Base-by-base conservation (phyloP, 2,888 invertebrate species). In the Habroteleia sp. region DNA sequence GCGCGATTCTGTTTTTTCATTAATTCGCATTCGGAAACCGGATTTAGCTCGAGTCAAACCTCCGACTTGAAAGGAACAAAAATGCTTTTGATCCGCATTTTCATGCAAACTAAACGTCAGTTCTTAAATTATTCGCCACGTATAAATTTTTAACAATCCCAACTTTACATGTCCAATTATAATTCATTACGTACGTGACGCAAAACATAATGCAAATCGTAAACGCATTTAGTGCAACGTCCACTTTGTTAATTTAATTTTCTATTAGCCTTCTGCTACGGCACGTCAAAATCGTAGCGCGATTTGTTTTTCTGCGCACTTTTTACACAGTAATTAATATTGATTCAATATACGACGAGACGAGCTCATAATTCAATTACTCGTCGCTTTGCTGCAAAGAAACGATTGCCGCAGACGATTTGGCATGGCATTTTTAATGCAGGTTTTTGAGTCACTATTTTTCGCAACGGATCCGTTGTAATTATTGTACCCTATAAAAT, bases 11-110 rank as follows among this genome's bases (percentile, higher is more conserved):
- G 46, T 52, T 60, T 52, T 74, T 66, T 66, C 60, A 68, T 74
- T 74, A 74, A 68, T 74, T 52, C 74, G 46, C 52, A 62, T 48
- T 44, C 35, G 74, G 20, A 33, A 74, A 68, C 74, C 74, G 74
- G 72, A 72, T 72, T 52, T 62, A 11, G 50, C 31, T 54, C 23
- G 62, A 60, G 46, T 68, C 74, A 33, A 39, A 54, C 33, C 42
- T 48, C 52, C 7, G 54, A 62, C 35, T 65, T 63, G 65, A 65
- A 65, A 52, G 65, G 46, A 66, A 52, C 66, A 60, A 68, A 74
- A 60, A 60, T 74, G 33, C 44, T 60, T 60, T 54, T 62, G 60
- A 58, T 60, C 17, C 44, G 44, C 35, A 58, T 66, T 73, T 68
- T 74, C 50, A 74, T 74, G 66, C 73, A 66, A 66, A 68, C 29